phyloP scores from a whole-genome alignment of 2,113 vertebrate genomes.

The Oreochromis tanganicae region DNA sequence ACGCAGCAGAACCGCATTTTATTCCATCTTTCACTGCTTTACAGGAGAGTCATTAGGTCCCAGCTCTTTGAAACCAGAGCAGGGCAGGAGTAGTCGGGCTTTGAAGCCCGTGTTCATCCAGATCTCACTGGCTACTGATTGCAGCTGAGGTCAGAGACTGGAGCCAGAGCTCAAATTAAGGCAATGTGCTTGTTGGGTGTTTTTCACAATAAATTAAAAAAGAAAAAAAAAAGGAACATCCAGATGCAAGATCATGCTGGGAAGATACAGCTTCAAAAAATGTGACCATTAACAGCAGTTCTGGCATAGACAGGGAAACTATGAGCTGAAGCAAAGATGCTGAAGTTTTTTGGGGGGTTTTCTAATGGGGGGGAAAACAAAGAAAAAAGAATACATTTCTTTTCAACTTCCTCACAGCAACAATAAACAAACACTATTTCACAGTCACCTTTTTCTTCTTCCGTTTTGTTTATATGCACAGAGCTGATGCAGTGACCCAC shows the following conservation, averaged over 20 bases:
- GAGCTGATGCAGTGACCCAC: not conserved
- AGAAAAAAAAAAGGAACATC: slow-evolving; percentile 19
- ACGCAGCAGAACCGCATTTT: slow-evolving; percentile 8
- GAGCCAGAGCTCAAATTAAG: slow-evolving; percentile 56
- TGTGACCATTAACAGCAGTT: not conserved
- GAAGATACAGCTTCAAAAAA: not conserved
- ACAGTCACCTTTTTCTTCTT: not conserved
- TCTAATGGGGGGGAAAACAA: too few species aligned
- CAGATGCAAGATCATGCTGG: slow-evolving; percentile 48
- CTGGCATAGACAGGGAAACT: not conserved
- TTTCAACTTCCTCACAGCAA: not conserved
- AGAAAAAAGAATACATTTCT: not conserved
- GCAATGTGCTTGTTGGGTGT: slow-evolving; percentile 32
- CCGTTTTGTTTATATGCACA: not conserved
- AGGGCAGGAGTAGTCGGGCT: slow-evolving; percentile 11
- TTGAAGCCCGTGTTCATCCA: slow-evolving; percentile 53
- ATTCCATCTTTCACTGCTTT: slow-evolving; percentile 40
- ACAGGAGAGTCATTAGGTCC: slow-evolving; percentile 45
- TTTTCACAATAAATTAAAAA: slow-evolving; percentile 45
- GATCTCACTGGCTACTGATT: slow-evolving; percentile 61
- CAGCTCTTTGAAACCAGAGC: slow-evolving; percentile 59
- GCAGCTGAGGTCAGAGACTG: slow-evolving; percentile 37
- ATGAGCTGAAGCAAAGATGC: not conserved
- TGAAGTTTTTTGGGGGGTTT: not conserved
- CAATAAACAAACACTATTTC: not conserved